Conservation (phyloP, 2,797 vertebrate species). For the Danio choprae region DNA sequence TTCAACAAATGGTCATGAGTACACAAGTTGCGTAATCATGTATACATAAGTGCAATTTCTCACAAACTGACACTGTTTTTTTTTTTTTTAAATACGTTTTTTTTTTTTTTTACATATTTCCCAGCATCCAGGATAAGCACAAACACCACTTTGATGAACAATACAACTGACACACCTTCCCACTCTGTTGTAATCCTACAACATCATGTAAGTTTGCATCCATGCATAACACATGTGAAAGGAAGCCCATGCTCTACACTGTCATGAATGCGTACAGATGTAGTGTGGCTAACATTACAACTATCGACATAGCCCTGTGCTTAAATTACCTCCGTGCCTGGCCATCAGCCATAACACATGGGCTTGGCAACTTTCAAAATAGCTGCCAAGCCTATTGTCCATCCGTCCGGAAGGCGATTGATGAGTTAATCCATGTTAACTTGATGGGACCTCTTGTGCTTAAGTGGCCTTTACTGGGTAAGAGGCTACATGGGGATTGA, state of each 20-base stretch:
- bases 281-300: background rate
- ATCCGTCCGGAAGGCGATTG: slow-evolving; percentile 46
- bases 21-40: background rate
- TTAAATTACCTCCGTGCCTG: slow-evolving; percentile 39
- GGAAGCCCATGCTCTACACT: background rate
- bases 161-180: too few relatives aligned
- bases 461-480: slow-evolving; percentile 58
- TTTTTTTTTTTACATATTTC: too few relatives aligned
- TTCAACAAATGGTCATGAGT: background rate
- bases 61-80: too few relatives aligned
- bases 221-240: too few relatives aligned
- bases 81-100: too few relatives aligned
- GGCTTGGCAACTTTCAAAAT: slow-evolving; percentile 37
- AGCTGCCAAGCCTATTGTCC: slow-evolving; percentile 37
- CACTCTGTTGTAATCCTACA: too few relatives aligned
- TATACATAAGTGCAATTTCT: too few relatives aligned
- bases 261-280: background rate
- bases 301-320: slow-evolving; percentile 14
- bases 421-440: slow-evolving; percentile 64
- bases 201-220: too few relatives aligned
- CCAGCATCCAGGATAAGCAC: too few relatives aligned
- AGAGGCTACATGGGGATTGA: slow-evolving; percentile 57
- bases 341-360: slow-evolving; percentile 12
- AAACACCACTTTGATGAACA: too few relatives aligned
- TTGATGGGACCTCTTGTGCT: slow-evolving; percentile 60